phyloP scores from a whole-genome alignment of 2,888 invertebrate genomes.

The Chymomyza amoena region DNA sequence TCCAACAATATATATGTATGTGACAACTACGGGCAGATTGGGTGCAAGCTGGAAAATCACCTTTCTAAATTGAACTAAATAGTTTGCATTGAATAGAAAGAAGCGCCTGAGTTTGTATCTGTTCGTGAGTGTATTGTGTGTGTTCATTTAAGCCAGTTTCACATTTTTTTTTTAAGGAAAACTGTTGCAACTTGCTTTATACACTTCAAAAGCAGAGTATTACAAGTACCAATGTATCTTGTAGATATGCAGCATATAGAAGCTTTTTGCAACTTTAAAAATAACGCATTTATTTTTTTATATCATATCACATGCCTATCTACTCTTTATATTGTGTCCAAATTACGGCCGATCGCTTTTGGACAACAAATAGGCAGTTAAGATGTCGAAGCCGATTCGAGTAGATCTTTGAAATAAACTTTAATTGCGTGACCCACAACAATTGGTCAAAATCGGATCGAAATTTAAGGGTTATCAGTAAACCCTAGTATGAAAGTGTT shows the following conservation, averaged over 20 bases:
- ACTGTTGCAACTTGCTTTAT: background rate
- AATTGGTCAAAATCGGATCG: too few relatives aligned
- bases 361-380: too few relatives aligned
- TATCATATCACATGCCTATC: too few relatives aligned
- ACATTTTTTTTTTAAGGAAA: conserved; percentile 7
- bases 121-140: conserved; percentile 5
- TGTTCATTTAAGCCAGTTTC: background rate
- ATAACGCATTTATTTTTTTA: too few relatives aligned
- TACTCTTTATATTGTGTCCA: too few relatives aligned
- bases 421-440: too few relatives aligned
- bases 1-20: background rate
- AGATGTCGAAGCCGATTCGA: too few relatives aligned
- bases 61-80: conserved; percentile 76
- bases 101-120: background rate
- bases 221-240: background rate
- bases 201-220: conserved; percentile 20
- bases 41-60: conserved; percentile 64
- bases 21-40: background rate
- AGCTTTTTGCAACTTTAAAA: too few relatives aligned
- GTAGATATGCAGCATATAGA: background rate
- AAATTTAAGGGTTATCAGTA: too few relatives aligned
- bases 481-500: too few relatives aligned
- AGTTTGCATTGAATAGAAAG: conserved; percentile 33
- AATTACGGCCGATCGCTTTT: too few relatives aligned
- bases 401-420: too few relatives aligned